Base-by-base conservation (phyloP, 23 tunicate genomes). In the Ciona savignyi region DNA sequence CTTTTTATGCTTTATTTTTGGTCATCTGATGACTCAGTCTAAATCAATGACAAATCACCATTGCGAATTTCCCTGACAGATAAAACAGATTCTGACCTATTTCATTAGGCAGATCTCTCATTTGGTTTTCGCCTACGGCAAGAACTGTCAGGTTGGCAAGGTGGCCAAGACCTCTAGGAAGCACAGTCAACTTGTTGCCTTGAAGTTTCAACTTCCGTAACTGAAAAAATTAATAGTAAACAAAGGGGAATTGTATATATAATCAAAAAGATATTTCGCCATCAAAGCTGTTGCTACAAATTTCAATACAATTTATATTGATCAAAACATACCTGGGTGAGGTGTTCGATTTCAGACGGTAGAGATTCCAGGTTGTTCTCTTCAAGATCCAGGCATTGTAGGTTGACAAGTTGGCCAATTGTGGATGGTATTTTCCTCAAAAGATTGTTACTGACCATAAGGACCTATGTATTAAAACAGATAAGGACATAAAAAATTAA, bases 371-470 rank as follows among this genome's bases (percentile, higher is more conserved):
- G 77, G 9, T 79, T 66, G 63, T 89, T 89, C 31, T 83, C 96
- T 62, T 89, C 96, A 31, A 89, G 49, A 34, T 89, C 96, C n/a
- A 89, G 71, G 65, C 74, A 72, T 22, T 81, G 83, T 6, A 89
- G 81, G 61, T 83, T 89, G 71, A 61, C 73, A 3, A 89, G 75
- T 30, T 83, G 82, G 29, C 96, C 88, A n/a, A 89, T 82, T 15
- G 86, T 81, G 51, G 71, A 3, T 4, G 96, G 96, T 35, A 89
- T 70, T 66, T 76, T 78, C 28, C 87, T 75, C 51, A 89, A 48
- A 22, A 74, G 72, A 66, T 89, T 89, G 77, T 89, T 89, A 81
- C 88, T 89, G 25, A 83, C 96, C 68, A 70, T 74, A 60, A 89
- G 77, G 0, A 83, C 88, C 96, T 89, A 42, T 2, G 1, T 1